A percentile compares a stretch with the other conserved stretches of the same genome.
These are phyloP conservation scores for Hirtodrosophila alboralis DNA, from an alignment of 2,888 invertebrate species.

Conservation along the genomic window DNA sequence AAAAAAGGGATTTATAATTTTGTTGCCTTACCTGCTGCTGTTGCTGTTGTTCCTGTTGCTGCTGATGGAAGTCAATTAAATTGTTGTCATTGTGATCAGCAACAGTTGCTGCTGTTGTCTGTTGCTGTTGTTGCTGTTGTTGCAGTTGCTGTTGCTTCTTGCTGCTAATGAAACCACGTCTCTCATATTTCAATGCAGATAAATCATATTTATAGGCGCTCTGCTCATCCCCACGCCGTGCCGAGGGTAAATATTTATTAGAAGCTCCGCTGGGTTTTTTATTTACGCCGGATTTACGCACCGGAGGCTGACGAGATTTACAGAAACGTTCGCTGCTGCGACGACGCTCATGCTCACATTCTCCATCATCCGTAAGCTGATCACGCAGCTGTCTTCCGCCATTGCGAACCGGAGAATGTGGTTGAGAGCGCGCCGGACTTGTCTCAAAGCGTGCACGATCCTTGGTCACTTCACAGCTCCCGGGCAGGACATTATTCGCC, in stretches of 20 bases:
- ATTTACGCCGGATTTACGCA: constrained; percentile 84
- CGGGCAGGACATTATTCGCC: constrained; percentile 67
- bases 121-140: constrained; percentile 40
- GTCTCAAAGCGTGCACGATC: constrained; percentile 80
- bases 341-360: constrained; percentile 87
- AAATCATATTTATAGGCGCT: constrained; percentile 84
- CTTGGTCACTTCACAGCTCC: constrained; percentile 62
- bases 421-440: constrained; percentile 84
- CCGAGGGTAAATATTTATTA: constrained; percentile 75
- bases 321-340: constrained; percentile 88
- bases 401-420: constrained; percentile 81
- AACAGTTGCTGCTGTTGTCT: constrained; percentile 56
- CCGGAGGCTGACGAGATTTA: constrained; percentile 86
- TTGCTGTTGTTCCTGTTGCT: constrained; percentile 59
- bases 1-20: no score
- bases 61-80: constrained; percentile 82
- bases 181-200: constrained; percentile 82
- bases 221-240: constrained; percentile 82
- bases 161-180: constrained; percentile 84
- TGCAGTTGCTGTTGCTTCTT: constrained; percentile 68
- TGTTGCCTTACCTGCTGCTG: no score
- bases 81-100: constrained; percentile 84
- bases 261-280: constrained; percentile 79
- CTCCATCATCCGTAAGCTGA: constrained; percentile 85
- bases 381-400: constrained; percentile 78